These are phyloP conservation scores for Nasonia vitripennis DNA, from an alignment of 1,140 invertebrate genomes.

Conservation along the genomic window DNA sequence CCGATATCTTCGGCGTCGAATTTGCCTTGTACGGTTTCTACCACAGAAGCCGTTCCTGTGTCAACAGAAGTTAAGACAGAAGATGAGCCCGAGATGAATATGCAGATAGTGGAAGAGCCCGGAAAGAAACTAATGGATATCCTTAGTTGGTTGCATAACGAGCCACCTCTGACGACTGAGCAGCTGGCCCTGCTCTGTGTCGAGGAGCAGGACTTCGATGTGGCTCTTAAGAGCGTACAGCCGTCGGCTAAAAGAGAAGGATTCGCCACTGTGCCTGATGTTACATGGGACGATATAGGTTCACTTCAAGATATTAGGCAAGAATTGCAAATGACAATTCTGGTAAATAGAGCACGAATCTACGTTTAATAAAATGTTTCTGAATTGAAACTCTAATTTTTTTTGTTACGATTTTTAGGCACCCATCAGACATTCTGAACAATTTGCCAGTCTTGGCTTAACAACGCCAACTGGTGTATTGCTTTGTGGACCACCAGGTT, in stretches of 20 bases:
- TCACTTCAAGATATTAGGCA: constrained; percentile 91
- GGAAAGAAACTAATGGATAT: constrained; percentile 63
- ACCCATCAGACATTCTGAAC: constrained; percentile 90
- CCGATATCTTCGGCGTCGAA: background rate
- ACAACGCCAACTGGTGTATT: constrained; percentile 90
- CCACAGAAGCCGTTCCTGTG: background rate
- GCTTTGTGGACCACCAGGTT: constrained; percentile 95
- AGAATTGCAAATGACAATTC: constrained; percentile 92
- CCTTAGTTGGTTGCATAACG: constrained; percentile 77
- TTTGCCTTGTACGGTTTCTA: background rate
- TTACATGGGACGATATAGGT: constrained; percentile 98
- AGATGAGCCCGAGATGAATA: constrained; percentile 9
- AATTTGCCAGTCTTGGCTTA: constrained; percentile 86
- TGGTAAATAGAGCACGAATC: constrained; percentile 76
- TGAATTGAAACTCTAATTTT: constrained; percentile 11
- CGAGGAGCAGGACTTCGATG: constrained; percentile 84
- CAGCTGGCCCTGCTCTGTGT: constrained; percentile 81
- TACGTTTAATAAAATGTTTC: constrained; percentile 21
- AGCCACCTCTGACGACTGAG: constrained; percentile 76
- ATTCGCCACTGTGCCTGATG: constrained; percentile 97
- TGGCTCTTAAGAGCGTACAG: constrained; percentile 88
- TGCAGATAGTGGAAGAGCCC: constrained; percentile 28
- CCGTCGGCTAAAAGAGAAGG: constrained; percentile 98
- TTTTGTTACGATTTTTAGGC: constrained; percentile 76
- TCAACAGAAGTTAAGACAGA: constrained; percentile 12